These are phyloP conservation scores for Ruditapes philippinarum DNA, from an alignment of 1,140 invertebrate species.

Conservation along the genomic window DNA sequence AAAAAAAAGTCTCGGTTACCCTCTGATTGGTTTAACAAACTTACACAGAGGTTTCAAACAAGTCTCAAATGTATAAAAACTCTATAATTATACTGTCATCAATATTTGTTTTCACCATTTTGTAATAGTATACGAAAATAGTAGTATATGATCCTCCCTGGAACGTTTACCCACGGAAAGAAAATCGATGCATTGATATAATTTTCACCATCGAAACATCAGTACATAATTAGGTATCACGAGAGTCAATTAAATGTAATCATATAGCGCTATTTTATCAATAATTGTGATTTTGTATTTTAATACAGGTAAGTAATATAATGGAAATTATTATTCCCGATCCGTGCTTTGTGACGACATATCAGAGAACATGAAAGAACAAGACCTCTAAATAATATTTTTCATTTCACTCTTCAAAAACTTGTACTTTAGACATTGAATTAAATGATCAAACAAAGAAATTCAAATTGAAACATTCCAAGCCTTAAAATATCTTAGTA, in stretches of 20 bases:
- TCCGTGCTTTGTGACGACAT: background rate
- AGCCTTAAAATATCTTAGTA: too few relatives aligned
- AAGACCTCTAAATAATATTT: too few relatives aligned
- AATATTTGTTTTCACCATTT: constrained; percentile 6
- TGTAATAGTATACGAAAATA: constrained; percentile 20
- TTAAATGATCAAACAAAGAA: too few relatives aligned
- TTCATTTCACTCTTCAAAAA: too few relatives aligned
- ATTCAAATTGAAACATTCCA: too few relatives aligned
- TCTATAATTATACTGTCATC: constrained; percentile 25
- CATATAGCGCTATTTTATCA: constrained; percentile 12
- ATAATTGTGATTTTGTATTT: background rate
- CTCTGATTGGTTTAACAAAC: background rate
- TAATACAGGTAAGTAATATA: background rate
- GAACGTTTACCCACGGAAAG: background rate
- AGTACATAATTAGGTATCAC: background rate
- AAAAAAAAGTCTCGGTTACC: background rate
- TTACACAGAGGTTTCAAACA: constrained; percentile 8
- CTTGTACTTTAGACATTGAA: too few relatives aligned
- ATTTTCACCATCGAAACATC: background rate
- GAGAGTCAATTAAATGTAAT: background rate
- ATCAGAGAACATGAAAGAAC: constrained; percentile 2
- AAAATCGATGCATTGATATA: background rate
- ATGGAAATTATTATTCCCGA: background rate
- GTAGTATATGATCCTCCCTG: background rate
- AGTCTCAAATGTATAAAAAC: background rate